Percentiles rank a stretch among this genome's conserved stretches.
These are phyloP conservation scores for Tricholaema leucomelas DNA, from an alignment of 2,113 vertebrate genomes.

Conservation along the genomic window DNA sequence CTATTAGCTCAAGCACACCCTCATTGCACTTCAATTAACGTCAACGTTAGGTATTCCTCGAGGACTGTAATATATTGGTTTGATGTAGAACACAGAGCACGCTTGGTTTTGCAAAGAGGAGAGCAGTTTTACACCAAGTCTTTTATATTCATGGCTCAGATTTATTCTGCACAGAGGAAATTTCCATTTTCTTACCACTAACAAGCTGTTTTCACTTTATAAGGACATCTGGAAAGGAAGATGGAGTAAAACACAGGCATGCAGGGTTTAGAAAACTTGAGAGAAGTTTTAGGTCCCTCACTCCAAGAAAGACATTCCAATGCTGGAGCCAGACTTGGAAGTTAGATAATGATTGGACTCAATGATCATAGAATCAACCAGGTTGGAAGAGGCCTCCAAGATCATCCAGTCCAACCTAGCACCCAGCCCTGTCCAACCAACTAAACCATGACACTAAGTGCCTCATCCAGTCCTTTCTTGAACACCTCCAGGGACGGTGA, in stretches of 20 bases:
- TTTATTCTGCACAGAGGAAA: background rate
- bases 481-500: too few species aligned
- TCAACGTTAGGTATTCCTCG: background rate
- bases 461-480: too few species aligned
- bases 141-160: background rate
- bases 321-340: too few species aligned
- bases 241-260: background rate
- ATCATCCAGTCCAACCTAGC: too few species aligned
- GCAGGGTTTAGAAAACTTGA: background rate
- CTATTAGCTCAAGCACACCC: background rate
- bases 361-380: too few species aligned
- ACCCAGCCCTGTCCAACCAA: too few species aligned
- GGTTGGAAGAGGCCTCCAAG: too few species aligned
- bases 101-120: background rate
- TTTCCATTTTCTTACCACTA: conserved; percentile 20
- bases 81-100: background rate
- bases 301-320: too few species aligned
- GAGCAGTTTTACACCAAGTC: background rate
- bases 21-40: background rate
- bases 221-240: background rate
- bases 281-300: background rate
- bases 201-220: background rate
- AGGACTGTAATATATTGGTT: background rate
- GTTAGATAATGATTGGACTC: too few species aligned
- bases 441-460: too few species aligned